Evolutionary conservation across 2,888 invertebrate species (phyloP).

Genomic region (Tuta absoluta): DNA sequence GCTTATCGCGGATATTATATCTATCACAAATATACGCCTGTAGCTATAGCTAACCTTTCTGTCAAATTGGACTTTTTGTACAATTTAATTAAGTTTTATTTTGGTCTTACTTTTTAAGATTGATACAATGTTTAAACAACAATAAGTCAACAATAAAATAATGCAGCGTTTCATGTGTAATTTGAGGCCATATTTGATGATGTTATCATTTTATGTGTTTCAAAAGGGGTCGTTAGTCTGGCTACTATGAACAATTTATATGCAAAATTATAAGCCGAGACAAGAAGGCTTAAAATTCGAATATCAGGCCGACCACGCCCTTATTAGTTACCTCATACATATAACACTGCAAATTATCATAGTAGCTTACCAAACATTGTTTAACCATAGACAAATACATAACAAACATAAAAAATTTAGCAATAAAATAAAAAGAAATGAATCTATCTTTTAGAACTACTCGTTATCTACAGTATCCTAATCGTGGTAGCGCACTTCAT

Average conservation of each 20-base stretch:
- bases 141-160: slow-evolving; percentile 9
- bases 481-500: background rate
- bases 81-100: slow-evolving; percentile 4
- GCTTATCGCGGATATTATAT: slow-evolving; percentile 10
- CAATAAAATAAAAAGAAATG: slow-evolving; percentile 17
- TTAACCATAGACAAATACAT: slow-evolving; percentile 17
- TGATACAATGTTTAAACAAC: background rate
- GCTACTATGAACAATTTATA: too few species aligned
- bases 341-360: slow-evolving; percentile 6
- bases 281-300: too few species aligned
- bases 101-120: background rate
- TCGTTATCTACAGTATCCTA: slow-evolving; percentile 1
- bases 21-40: background rate
- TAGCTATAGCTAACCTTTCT: background rate
- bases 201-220: too few species aligned
- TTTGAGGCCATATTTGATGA: too few species aligned
- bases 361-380: slow-evolving; percentile 18
- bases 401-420: slow-evolving; percentile 14
- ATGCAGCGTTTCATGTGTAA: background rate
- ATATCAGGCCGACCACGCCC: background rate
- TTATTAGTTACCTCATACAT: background rate
- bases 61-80: slow-evolving; percentile 17
- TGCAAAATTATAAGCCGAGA: too few species aligned
- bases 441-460: background rate
- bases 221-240: too few species aligned